These are phyloP conservation scores for Crotalus horridus DNA, from an alignment of 2,113 vertebrate species.

Conservation along the genomic window DNA sequence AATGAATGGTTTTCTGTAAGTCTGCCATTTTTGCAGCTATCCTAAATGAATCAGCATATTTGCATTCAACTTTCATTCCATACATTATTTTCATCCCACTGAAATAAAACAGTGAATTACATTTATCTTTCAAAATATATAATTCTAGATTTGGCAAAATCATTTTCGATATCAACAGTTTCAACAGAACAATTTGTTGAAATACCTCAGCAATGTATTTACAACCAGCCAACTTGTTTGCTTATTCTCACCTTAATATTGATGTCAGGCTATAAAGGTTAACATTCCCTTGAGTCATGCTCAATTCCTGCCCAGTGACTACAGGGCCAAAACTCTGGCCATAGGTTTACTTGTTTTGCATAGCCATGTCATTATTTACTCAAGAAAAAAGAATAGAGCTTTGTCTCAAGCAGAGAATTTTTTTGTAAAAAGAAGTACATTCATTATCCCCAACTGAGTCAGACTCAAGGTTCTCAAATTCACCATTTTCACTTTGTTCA, in stretches of 20 bases:
- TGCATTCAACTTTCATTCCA: slow-evolving; percentile 13
- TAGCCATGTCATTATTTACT: slow-evolving; percentile 31
- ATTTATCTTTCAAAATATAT: slow-evolving; percentile 35
- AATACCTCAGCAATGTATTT: slow-evolving; percentile 23
- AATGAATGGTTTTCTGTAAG: slow-evolving; percentile 27
- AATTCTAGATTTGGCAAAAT: slow-evolving; percentile 38
- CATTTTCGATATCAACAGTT: not conserved
- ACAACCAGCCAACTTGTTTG: slow-evolving; percentile 39
- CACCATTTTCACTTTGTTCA: slow-evolving; percentile 52
- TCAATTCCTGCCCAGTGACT: not conserved
- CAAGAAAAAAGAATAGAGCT: slow-evolving; percentile 45
- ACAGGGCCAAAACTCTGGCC: slow-evolving; percentile 21
- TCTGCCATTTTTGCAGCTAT: slow-evolving; percentile 28
- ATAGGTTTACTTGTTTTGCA: slow-evolving; percentile 21
- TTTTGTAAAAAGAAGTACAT: slow-evolving; percentile 45
- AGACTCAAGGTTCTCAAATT: slow-evolving; percentile 57
- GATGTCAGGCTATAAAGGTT: slow-evolving; percentile 37
- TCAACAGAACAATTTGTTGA: not conserved
- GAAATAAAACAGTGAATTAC: slow-evolving; percentile 36
- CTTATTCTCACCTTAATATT: slow-evolving; percentile 61
- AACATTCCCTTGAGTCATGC: not conserved
- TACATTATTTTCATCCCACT: slow-evolving; percentile 21
- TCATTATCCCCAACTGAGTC: slow-evolving; percentile 45
- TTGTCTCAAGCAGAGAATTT: slow-evolving; percentile 54
- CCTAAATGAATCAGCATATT: slow-evolving; percentile 33